Conservation (phyloP, 2,797 vertebrate species). For the Crocidura indochinensis region DNA sequence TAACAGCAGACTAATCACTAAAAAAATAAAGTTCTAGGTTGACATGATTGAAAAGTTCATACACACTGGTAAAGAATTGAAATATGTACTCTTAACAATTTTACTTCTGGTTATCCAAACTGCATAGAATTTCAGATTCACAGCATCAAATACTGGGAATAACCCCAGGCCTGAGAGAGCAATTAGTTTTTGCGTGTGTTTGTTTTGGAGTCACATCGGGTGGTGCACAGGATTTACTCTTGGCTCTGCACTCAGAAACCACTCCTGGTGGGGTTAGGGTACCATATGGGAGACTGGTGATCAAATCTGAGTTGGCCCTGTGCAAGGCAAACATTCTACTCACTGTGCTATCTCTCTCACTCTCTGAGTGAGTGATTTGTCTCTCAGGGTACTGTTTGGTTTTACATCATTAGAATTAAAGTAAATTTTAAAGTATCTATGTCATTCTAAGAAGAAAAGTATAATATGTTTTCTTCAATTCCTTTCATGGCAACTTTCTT, state of each 20-base stretch:
- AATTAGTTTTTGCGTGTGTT: too few species aligned
- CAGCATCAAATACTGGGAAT: background rate
- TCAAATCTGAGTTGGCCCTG: too few species aligned
- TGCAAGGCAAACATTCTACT: too few species aligned
- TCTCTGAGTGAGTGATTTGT: background rate
- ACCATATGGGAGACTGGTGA: too few species aligned
- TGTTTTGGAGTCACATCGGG: too few species aligned
- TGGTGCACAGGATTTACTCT: too few species aligned
- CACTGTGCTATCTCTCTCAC: too few species aligned
- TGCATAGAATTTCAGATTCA: background rate
- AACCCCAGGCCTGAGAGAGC: background rate
- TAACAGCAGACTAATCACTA: slow-evolving; percentile 30
- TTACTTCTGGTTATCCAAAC: background rate
- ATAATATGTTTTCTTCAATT: slow-evolving; percentile 55
- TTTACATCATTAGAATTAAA: background rate
- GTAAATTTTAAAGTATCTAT: slow-evolving; percentile 56
- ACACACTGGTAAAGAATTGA: background rate
- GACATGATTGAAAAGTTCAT: slow-evolving; percentile 30
- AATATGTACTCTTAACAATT: background rate
- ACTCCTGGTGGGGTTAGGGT: too few species aligned
- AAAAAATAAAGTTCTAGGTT: slow-evolving; percentile 15
- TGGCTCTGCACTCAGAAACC: too few species aligned
- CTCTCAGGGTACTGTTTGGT: background rate
- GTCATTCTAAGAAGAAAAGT: slow-evolving; percentile 50
- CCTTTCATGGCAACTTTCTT: slow-evolving; percentile 44